Evolutionary conservation across 2,797 vertebrate species (phyloP).

Genomic region (Acanthiza pusilla): DNA sequence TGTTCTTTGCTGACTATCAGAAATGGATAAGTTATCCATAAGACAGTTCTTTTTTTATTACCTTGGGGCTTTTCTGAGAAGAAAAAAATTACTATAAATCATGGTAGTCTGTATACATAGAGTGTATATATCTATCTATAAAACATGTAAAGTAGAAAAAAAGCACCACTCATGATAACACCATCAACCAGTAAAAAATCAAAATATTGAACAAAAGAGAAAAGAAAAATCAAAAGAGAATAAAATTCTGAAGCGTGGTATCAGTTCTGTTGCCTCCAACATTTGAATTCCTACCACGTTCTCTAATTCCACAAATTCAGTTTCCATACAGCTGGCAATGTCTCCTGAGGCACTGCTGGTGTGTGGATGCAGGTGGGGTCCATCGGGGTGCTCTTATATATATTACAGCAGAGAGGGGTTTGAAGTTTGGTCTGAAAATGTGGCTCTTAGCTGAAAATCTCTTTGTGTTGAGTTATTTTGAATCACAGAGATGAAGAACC

Average conservation of each 20-base stretch:
- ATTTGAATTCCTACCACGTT: neutral
- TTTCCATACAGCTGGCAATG: neutral
- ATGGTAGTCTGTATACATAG: neutral
- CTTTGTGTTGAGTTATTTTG: neutral
- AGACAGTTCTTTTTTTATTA: neutral
- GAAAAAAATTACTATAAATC: neutral
- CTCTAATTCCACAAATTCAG: neutral
- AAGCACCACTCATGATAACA: neutral
- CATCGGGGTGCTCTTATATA: fast-evolving
- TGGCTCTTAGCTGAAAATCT: neutral
- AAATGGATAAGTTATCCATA: neutral
- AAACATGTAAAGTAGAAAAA: neutral
- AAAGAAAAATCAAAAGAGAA: neutral
- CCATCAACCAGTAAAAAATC: neutral
- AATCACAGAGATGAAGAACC: neutral
- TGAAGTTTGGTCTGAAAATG: neutral
- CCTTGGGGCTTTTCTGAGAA: neutral
- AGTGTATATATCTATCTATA: neutral
- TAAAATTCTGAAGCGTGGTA: neutral
- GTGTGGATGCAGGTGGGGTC: neutral
- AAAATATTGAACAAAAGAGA: neutral
- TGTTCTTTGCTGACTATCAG: neutral
- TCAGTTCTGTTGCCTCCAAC: neutral
- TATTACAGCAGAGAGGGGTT: neutral
- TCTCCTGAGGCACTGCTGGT: neutral